Conservation (phyloP, 2,113 vertebrate genomes). For the Cephalophus harveyi region DNA sequence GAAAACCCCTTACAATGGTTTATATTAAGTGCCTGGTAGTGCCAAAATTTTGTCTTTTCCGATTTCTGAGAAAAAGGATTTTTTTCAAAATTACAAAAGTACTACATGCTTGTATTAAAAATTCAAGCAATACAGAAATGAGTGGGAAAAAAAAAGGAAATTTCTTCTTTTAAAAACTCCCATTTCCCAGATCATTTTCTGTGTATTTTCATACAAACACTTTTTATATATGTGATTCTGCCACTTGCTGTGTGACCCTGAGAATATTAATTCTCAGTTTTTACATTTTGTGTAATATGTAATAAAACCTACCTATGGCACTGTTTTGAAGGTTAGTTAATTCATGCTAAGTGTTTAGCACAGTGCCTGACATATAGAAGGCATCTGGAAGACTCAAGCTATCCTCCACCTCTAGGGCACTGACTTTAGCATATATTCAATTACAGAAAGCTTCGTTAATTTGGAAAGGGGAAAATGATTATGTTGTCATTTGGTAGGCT, state of each 20-base stretch:
- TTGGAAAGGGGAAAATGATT: not conserved
- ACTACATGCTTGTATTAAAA: not conserved
- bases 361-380: not conserved
- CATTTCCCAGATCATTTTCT: not conserved
- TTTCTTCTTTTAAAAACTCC: not conserved
- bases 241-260: not conserved
- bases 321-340: not conserved
- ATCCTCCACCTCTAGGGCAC: not conserved
- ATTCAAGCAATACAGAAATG: not conserved
- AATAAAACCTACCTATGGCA: not conserved
- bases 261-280: not conserved
- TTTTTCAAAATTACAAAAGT: not conserved
- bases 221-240: not conserved
- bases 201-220: not conserved
- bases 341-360: not conserved
- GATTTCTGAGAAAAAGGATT: not conserved
- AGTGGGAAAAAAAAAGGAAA: not conserved
- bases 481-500: not conserved
- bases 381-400: not conserved
- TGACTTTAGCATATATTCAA: not conserved
- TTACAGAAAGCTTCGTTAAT: not conserved
- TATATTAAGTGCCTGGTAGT: not conserved
- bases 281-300: not conserved
- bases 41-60: not conserved
- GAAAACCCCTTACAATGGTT: not conserved